Evolutionary conservation across 2,113 vertebrate species (phyloP).

Genomic region (Probosciger aterrimus): DNA sequence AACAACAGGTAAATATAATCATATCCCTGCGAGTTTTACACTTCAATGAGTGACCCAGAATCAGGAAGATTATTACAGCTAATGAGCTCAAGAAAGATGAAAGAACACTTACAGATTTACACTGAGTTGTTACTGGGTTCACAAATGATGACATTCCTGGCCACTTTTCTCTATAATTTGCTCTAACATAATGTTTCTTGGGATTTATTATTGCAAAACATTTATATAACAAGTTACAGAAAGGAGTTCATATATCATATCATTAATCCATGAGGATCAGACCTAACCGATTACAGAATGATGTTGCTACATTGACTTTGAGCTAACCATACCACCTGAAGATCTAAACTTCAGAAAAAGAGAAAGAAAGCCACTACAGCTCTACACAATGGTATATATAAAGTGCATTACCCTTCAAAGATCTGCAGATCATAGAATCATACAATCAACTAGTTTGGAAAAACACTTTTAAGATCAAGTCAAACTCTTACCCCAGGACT

Average conservation of each 20-base stretch:
- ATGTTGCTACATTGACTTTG: not conserved
- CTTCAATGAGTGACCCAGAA: slow-evolving; percentile 45
- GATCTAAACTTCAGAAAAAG: not conserved
- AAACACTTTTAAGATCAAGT: not conserved
- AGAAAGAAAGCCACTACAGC: not conserved
- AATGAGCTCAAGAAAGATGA: slow-evolving; percentile 41
- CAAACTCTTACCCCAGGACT: not conserved
- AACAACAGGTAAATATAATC: slow-evolving; percentile 48
- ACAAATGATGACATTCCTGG: not conserved
- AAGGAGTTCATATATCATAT: not conserved
- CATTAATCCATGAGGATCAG: not conserved
- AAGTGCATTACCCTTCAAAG: not conserved
- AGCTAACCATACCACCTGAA: not conserved
- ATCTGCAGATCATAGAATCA: not conserved
- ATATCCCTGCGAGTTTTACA: not conserved
- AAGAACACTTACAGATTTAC: not conserved
- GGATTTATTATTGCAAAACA: not conserved
- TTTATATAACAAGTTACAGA: not conserved
- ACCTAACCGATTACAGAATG: not conserved
- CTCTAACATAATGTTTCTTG: not conserved
- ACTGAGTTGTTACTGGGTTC: not conserved
- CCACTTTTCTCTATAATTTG: not conserved
- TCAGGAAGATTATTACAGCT: slow-evolving; percentile 22
- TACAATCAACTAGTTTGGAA: not conserved
- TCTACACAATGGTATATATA: not conserved